Evolutionary conservation across 2,888 invertebrate genomes (phyloP).

Genomic region (Hirudinaria manillensis): DNA sequence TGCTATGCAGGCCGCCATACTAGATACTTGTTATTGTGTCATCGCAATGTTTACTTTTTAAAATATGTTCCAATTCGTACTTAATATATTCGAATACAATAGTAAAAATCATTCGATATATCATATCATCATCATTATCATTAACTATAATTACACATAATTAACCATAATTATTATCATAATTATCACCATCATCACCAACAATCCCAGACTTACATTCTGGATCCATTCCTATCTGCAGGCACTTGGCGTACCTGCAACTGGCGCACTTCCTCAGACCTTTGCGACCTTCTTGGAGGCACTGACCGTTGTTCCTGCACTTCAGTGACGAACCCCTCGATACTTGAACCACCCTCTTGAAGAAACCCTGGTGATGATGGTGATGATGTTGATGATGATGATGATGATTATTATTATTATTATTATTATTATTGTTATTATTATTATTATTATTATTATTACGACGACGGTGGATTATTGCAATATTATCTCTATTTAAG

Average conservation of each 20-base stretch:
- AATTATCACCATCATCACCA: neutral
- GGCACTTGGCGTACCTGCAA: neutral
- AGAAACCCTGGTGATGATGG: neutral
- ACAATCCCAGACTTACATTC: neutral
- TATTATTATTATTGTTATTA: too few species aligned
- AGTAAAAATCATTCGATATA: neutral
- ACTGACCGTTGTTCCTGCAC: neutral
- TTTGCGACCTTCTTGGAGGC: neutral
- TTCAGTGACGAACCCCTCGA: neutral
- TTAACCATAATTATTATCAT: neutral
- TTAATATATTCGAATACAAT: too few species aligned
- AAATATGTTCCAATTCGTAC: too few species aligned
- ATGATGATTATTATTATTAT: too few species aligned
- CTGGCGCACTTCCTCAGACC: neutral
- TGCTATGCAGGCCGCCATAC: too few species aligned
- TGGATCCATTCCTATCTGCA: constrained; percentile 2
- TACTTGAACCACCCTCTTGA: neutral
- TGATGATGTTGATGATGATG: too few species aligned
- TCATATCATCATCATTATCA: neutral
- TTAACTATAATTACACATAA: neutral
- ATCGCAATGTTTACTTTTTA: too few species aligned
- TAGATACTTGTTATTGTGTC: too few species aligned
- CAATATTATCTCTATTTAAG: too few species aligned
- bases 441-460: too few species aligned
- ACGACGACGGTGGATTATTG: too few species aligned